phyloP scores from a whole-genome alignment of 2,888 invertebrate species.

The Thymelicus lineola region DNA sequence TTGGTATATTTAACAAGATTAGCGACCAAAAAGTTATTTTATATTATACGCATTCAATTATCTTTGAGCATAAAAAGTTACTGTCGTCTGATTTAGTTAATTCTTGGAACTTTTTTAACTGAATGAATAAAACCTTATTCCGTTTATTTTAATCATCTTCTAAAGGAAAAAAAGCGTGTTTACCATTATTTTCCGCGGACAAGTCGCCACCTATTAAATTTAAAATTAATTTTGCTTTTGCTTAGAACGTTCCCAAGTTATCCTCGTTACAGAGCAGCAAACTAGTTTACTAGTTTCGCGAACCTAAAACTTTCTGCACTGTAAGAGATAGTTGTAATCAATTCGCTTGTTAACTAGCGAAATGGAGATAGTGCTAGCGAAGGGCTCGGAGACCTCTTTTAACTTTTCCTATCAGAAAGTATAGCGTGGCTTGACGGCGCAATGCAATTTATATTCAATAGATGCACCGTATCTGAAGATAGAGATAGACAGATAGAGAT shows the following conservation, averaged over 20 bases:
- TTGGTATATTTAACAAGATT: too few relatives aligned
- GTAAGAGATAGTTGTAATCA: slow-evolving; percentile 26
- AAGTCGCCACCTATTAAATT: not conserved
- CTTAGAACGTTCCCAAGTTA: not conserved
- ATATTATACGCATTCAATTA: too few relatives aligned
- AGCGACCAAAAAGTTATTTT: too few relatives aligned
- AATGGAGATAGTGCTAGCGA: slow-evolving; percentile 22
- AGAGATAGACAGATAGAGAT: slow-evolving; percentile 23
- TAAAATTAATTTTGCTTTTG: slow-evolving; percentile 2
- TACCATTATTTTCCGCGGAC: too few relatives aligned
- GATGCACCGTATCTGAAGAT: slow-evolving; percentile 21
- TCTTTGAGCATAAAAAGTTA: too few relatives aligned
- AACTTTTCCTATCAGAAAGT: slow-evolving; percentile 33
- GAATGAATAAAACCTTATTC: too few relatives aligned
- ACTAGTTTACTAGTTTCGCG: not conserved
- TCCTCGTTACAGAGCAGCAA: not conserved
- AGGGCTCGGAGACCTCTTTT: slow-evolving; percentile 21
- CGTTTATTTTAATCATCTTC: too few relatives aligned
- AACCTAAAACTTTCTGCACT: slow-evolving; percentile 1
- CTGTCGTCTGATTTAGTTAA: too few relatives aligned
- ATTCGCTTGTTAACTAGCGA: slow-evolving; percentile 21
- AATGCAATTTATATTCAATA: slow-evolving; percentile 35
- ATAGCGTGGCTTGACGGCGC: slow-evolving; percentile 20
- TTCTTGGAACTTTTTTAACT: too few relatives aligned
- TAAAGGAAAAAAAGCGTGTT: too few relatives aligned